Base-by-base conservation (phyloP, 2,113 vertebrate species). In the Oncorhynchus clarkii region DNA sequence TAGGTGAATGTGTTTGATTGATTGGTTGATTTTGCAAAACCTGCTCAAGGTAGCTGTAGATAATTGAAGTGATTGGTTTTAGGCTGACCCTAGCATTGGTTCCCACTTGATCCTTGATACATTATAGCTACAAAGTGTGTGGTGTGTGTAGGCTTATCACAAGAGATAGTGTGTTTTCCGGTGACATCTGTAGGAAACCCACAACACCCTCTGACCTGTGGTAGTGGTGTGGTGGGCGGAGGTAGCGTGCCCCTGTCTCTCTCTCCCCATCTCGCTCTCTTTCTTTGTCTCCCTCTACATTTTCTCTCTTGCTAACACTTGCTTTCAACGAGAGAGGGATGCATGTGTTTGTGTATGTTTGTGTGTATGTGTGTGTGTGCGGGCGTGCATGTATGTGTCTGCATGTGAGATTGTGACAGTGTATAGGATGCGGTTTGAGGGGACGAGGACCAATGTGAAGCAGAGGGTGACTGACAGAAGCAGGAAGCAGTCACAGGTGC, bases 401-500 rank as follows among this genome's bases (percentile, higher is more conserved):
- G 73, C 72, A 70, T 81, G 82, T 85, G 74, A 80, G 88, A 79
- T 83, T 83, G 83, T 88, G 81, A 86, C 79, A 82, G 77, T 82
- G 81, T 85, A 81, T 88, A 89, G 89, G 88, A 90, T 92, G 91
- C 86, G 91, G 90, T 91, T 90, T 71, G 67, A 31, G 48, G 65
- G 72, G 86, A 85, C 84, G 83, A 80, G 87, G 70, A 71, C 76
- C 72, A 80, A 72, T 80, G 71, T 62, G 64, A 70, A 82, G 84
- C 71, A n/a, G 86, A 86, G 85, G 87, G 89, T 77, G 84, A 86
- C 88, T 87, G 85, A 91, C 88, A 86, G 85, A 91, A 85, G 89
- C 93, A 93, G 92, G 93, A 94, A 94, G 89, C 85, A 85, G 79
- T 82, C 83, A 90, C 93, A 94, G 93, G 92, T 94, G 93, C 92